Evolutionary conservation across 2,113 vertebrate genomes (phyloP).

Genomic region (Dendropsophus ebraccatus): DNA sequence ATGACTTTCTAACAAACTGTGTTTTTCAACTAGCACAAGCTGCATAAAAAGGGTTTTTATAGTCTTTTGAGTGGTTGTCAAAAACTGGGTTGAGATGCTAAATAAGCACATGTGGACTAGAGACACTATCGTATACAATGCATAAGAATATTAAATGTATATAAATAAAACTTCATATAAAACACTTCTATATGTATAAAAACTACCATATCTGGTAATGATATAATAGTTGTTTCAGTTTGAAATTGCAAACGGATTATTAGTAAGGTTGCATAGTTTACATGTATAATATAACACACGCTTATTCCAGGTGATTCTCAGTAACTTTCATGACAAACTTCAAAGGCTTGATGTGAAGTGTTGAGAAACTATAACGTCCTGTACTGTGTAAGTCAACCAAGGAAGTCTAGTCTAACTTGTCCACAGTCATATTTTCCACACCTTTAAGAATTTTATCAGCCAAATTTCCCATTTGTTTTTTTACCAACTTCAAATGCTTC

Average conservation of each 20-base stretch:
- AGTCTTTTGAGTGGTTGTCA: too few species aligned
- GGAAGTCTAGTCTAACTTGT: conserved; percentile 68
- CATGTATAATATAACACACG: neutral
- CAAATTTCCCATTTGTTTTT: conserved; percentile 71
- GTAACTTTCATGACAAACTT: neutral
- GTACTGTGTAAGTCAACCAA: neutral
- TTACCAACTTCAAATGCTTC: conserved; percentile 80
- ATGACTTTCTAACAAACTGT: neutral
- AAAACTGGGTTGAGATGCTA: too few species aligned
- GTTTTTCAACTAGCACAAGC: neutral
- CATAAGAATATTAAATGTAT: too few species aligned
- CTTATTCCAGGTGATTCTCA: neutral
- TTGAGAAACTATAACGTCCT: neutral
- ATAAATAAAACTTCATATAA: neutral
- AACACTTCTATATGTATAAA: neutral
- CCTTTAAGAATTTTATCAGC: conserved; percentile 60
- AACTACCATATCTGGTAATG: neutral
- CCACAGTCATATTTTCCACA: conserved; percentile 60
- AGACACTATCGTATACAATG: too few species aligned
- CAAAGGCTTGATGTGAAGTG: conserved; percentile 1
- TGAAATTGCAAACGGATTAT: neutral
- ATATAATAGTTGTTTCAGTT: neutral
- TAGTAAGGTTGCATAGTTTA: neutral
- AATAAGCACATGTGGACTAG: too few species aligned
- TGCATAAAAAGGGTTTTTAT: too few species aligned